Conservation (phyloP, 2,113 vertebrate species). For the Lepus europaeus region DNA sequence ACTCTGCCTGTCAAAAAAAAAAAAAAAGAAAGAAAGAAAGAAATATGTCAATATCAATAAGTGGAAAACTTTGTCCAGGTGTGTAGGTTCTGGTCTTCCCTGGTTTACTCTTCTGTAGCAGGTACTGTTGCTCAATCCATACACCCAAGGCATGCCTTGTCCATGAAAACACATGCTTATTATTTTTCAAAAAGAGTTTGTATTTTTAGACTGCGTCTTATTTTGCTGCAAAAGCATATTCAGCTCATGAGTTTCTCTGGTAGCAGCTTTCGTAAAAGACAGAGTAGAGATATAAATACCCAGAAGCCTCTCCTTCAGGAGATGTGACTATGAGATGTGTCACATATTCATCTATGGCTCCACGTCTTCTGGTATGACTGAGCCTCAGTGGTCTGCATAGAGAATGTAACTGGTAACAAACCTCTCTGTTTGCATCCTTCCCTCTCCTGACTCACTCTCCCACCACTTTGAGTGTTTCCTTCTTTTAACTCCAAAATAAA, state of each 20-base stretch:
- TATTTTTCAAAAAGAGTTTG: background rate
- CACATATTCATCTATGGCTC: background rate
- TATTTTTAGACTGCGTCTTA: background rate
- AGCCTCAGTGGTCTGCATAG: background rate
- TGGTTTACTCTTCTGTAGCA: background rate
- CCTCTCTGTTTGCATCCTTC: background rate
- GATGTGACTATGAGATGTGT: background rate
- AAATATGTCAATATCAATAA: background rate
- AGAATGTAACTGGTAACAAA: background rate
- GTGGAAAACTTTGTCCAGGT: background rate
- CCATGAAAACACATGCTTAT: background rate
- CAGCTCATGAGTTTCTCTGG: background rate
- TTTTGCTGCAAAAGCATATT: background rate
- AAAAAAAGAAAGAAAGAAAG: background rate
- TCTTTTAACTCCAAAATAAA: background rate
- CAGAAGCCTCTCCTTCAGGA: background rate
- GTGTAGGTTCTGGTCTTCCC: background rate
- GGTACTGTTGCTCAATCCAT: background rate
- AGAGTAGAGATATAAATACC: background rate
- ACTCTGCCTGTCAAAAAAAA: no score
- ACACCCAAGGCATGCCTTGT: background rate
- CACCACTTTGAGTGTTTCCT: background rate
- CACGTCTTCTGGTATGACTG: background rate
- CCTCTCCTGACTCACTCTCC: background rate
- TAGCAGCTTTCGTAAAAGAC: background rate